These are phyloP conservation scores for Microcebus ravelobensis DNA, from an alignment of 2,113 vertebrate species.

Conservation along the genomic window DNA sequence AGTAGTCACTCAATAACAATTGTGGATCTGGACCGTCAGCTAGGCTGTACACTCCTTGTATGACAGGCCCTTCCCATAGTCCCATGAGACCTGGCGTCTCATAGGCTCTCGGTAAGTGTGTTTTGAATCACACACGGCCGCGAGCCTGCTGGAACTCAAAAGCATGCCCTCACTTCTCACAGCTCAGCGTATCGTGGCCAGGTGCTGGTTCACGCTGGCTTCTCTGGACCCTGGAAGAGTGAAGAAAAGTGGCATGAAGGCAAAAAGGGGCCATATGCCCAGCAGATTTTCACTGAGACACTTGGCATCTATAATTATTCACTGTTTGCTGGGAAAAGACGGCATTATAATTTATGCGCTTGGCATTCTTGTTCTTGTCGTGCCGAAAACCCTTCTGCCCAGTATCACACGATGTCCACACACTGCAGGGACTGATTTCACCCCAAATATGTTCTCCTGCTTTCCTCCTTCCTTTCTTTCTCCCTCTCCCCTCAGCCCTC, in stretches of 20 bases:
- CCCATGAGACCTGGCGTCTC: rapidly evolving
- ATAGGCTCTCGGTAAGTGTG: neutral
- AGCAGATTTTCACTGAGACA: neutral
- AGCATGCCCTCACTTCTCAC: neutral
- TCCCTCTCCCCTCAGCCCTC: neutral
- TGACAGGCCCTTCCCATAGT: neutral
- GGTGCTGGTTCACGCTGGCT: neutral
- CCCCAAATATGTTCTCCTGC: neutral
- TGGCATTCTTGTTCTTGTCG: neutral
- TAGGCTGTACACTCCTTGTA: rapidly evolving
- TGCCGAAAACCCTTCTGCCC: neutral
- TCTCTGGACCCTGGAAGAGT: neutral
- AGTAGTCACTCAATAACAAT: neutral
- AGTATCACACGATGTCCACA: neutral
- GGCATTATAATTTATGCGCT: neutral
- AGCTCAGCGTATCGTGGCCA: neutral
- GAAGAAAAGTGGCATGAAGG: neutral
- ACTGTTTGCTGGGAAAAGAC: neutral
- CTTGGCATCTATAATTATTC: neutral
- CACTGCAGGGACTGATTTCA: neutral
- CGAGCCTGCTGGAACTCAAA: neutral
- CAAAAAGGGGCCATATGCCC: neutral
- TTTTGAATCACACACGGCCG: neutral
- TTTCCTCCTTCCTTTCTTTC: neutral
- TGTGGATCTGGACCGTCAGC: neutral